These are phyloP conservation scores for Vanessa cardui DNA, from an alignment of 2,888 invertebrate genomes.

Conservation along the genomic window DNA sequence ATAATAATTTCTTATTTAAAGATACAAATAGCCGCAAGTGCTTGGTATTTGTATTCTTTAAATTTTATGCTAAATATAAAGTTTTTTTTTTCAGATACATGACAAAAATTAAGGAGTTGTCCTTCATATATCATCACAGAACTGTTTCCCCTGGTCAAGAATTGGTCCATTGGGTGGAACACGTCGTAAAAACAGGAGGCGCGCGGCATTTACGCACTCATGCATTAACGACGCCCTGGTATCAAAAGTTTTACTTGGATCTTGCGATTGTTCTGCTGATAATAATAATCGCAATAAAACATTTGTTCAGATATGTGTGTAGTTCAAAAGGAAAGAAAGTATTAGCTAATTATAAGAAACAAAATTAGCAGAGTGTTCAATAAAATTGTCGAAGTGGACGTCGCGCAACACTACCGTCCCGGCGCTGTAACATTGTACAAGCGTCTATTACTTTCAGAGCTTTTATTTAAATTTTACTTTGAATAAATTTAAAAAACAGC, in stretches of 20 bases:
- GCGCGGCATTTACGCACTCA: constrained; percentile 58
- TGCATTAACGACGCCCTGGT: constrained; percentile 54
- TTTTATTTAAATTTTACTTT: too few species aligned
- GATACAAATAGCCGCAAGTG: too few species aligned
- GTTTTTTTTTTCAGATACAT: constrained; percentile 44
- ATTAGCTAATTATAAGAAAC: constrained; percentile 6
- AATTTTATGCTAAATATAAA: too few species aligned
- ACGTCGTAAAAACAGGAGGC: constrained; percentile 52
- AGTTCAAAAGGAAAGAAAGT: constrained; percentile 5
- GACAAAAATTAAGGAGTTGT: constrained; percentile 41
- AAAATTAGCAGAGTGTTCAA: background rate
- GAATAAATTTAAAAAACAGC: too few species aligned
- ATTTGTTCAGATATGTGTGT: constrained; percentile 2
- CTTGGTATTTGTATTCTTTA: too few species aligned
- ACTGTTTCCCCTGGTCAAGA: constrained; percentile 42
- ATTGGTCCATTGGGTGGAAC: constrained; percentile 63
- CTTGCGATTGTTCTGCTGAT: constrained; percentile 36
- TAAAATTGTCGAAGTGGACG: too few species aligned
- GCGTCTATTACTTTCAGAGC: too few species aligned
- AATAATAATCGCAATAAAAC: background rate
- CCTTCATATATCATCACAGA: constrained; percentile 46
- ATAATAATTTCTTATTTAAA: too few species aligned
- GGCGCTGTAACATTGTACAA: too few species aligned
- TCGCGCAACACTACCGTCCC: too few species aligned
- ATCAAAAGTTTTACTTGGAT: constrained; percentile 60